phyloP scores from a whole-genome alignment of 2,888 invertebrate species.

The Dicroscelio sp. region DNA sequence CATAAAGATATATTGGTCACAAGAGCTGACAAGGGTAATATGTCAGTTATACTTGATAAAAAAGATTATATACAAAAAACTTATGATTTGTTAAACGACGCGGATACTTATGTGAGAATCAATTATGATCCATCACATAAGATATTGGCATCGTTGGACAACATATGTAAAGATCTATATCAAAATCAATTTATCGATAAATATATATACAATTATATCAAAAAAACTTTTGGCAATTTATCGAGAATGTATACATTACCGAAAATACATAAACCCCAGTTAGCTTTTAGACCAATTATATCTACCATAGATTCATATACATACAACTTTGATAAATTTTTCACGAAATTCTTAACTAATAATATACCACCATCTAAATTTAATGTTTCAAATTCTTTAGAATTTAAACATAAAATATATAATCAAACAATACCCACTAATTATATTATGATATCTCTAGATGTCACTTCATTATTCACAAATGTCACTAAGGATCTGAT shows the following conservation, averaged over 20 bases:
- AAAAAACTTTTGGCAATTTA: not conserved
- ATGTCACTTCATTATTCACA: not conserved
- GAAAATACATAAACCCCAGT: not conserved
- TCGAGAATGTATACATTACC: not conserved
- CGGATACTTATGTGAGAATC: not conserved
- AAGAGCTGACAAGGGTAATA: constrained; percentile 13
- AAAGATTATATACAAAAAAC: not conserved
- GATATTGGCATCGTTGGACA: not conserved
- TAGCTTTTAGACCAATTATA: not conserved
- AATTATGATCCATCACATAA: constrained; percentile 1
- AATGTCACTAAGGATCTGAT: not conserved
- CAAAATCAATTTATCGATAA: not conserved
- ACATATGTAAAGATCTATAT: not conserved
- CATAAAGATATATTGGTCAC: not conserved
- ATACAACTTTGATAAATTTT: not conserved
- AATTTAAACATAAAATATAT: not conserved
- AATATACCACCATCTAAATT: not conserved
- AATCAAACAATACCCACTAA: not conserved
- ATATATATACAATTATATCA: not conserved
- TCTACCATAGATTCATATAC: not conserved
- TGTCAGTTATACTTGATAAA: constrained; percentile 1
- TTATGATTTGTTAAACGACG: not conserved
- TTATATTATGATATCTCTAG: not conserved
- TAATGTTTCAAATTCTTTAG: not conserved
- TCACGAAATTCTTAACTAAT: not conserved